A percentile compares a stretch with the other conserved stretches of the same genome.
Conservation (phyloP, 1,140 invertebrate genomes). For the Coenobita brevimanus region DNA sequence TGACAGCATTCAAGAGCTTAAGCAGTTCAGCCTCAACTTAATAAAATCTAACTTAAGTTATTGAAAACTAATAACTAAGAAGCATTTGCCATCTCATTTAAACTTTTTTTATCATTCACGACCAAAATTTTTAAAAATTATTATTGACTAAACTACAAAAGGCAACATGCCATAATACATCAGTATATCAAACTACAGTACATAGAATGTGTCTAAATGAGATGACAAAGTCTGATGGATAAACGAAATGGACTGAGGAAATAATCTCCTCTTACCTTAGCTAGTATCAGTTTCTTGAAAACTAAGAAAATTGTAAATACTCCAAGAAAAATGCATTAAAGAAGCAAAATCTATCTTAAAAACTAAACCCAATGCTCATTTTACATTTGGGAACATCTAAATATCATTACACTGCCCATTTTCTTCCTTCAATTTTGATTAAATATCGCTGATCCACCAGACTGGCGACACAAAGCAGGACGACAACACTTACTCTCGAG, state of each 20-base stretch:
- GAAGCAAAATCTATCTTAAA: no score
- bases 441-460: conserved; percentile 60
- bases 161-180: no score
- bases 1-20: conserved; percentile 30
- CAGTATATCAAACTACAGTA: background rate
- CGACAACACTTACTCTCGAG: conserved; percentile 76
- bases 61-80: conserved; percentile 38
- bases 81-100: conserved; percentile 61
- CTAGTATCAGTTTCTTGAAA: background rate
- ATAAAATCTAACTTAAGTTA: conserved; percentile 61
- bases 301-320: background rate
- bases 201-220: conserved; percentile 29
- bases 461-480: conserved; percentile 51
- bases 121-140: background rate
- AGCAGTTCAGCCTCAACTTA: conserved; percentile 59
- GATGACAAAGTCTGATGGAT: conserved; percentile 60
- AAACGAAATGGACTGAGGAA: conserved; percentile 24
- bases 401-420: no score
- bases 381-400: no score
- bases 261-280: background rate
- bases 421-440: no score
- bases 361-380: no score
- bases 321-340: no score
- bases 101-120: background rate
- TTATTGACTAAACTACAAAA: no score